Conservation (phyloP, 2,888 invertebrate species). For the Anoncus sp. region DNA sequence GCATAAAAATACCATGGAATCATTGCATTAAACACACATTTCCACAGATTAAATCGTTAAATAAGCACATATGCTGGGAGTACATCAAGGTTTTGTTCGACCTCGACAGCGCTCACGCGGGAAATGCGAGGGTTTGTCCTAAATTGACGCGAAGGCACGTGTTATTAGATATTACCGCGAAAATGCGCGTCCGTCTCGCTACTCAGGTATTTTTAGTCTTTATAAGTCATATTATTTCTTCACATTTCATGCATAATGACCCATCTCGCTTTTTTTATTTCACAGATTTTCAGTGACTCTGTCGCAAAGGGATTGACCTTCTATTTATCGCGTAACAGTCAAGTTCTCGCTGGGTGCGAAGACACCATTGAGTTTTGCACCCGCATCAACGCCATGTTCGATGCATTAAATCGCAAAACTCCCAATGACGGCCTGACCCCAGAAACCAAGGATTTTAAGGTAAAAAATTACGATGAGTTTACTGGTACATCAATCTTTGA, state of each 20-base stretch:
- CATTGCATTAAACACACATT: too few relatives aligned
- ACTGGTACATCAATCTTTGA: too few relatives aligned
- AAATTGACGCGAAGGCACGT: slow-evolving; percentile 17
- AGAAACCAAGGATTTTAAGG: slow-evolving; percentile 19
- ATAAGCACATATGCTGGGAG: slow-evolving; percentile 4
- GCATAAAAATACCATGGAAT: too few relatives aligned
- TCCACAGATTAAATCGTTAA: slow-evolving; percentile 1
- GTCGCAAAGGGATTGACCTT: slow-evolving; percentile 13
- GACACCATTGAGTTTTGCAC: slow-evolving; percentile 44
- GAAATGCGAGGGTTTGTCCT: slow-evolving; percentile 14
- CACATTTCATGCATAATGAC: too few relatives aligned
- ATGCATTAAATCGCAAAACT: slow-evolving; percentile 40
- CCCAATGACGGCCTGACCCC: slow-evolving; percentile 34
- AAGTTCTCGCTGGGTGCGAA: slow-evolving; percentile 55
- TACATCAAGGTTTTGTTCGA: not conserved
- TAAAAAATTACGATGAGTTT: too few relatives aligned
- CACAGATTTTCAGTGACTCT: not conserved
- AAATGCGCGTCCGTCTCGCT: slow-evolving; percentile 19
- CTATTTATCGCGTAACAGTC: slow-evolving; percentile 27
- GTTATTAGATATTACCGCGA: not conserved
- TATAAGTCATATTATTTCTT: too few relatives aligned
- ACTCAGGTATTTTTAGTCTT: slow-evolving; percentile 24
- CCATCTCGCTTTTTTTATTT: slow-evolving; percentile 2
- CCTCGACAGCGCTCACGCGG: not conserved
- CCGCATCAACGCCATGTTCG: too few relatives aligned